Evolutionary conservation across 2,888 invertebrate species (phyloP).

Genomic region (Himalopsyche kuldschensis): DNA sequence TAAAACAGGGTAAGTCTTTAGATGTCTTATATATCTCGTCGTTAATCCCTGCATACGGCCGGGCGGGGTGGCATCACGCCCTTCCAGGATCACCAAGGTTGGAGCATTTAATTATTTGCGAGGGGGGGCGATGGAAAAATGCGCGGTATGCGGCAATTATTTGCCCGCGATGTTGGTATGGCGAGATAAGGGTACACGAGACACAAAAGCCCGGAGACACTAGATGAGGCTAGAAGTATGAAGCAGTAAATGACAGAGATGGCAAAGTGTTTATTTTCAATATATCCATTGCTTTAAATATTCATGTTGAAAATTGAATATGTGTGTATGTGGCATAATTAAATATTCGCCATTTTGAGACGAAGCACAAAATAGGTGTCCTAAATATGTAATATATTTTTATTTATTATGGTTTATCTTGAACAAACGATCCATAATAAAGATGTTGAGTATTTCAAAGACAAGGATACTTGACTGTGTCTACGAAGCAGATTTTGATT

Average conservation of each 20-base stretch:
- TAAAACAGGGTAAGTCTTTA: neutral
- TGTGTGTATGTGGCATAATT: too few species aligned
- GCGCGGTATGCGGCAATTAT: constrained; percentile 39
- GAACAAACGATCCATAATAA: too few species aligned
- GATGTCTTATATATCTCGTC: neutral
- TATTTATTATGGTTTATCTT: too few species aligned
- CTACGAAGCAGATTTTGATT: too few species aligned
- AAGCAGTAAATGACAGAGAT: neutral
- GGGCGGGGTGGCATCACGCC: neutral
- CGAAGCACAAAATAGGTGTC: too few species aligned
- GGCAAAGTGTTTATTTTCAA: neutral
- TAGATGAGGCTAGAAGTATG: neutral
- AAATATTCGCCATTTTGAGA: too few species aligned
- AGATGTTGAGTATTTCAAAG: too few species aligned
- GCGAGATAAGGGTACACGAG: constrained; percentile 20
- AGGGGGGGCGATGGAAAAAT: constrained; percentile 37
- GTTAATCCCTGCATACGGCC: neutral
- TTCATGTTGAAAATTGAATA: neutral
- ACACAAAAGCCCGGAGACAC: neutral
- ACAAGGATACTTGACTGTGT: too few species aligned
- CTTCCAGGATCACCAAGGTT: neutral
- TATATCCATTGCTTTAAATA: neutral
- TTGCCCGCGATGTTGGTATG: constrained; percentile 11
- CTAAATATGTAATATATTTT: too few species aligned
- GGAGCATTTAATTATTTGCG: constrained; percentile 39